phyloP scores from a whole-genome alignment of 1,140 invertebrate species.

The Drosophila funebris region DNA sequence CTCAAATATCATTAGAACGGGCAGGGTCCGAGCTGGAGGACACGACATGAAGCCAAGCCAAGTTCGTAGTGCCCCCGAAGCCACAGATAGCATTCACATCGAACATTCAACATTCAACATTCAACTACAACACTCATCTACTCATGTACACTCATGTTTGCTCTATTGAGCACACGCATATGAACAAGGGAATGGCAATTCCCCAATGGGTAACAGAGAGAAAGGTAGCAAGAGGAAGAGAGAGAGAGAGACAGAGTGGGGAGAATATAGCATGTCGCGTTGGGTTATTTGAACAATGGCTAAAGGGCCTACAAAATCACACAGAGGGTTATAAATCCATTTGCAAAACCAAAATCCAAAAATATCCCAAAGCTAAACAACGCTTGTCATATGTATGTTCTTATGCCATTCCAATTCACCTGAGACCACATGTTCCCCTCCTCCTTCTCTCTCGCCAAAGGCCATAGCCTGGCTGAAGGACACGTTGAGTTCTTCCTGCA shows the following conservation, averaged over 20 bases:
- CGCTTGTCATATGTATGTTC: not conserved
- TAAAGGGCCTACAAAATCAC: slow-evolving; percentile 80
- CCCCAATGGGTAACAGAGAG: not conserved
- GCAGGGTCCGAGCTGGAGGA: slow-evolving; percentile 26
- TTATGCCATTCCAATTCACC: slow-evolving; percentile 2
- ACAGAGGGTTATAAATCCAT: slow-evolving; percentile 80
- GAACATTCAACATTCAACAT: slow-evolving; percentile 3
- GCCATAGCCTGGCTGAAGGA: too few relatives aligned
- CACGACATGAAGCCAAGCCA: slow-evolving; percentile 17
- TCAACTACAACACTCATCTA: not conserved
- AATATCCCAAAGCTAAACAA: slow-evolving; percentile 79
- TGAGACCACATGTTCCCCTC: not conserved
- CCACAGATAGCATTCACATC: slow-evolving; percentile 22
- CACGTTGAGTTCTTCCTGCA: not conserved
- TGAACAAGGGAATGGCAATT: slow-evolving; percentile 27
- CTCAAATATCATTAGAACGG: slow-evolving; percentile 76
- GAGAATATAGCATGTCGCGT: slow-evolving; percentile 28
- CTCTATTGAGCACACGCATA: slow-evolving; percentile 45
- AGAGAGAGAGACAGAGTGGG: not conserved
- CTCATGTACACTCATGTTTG: slow-evolving; percentile 17
- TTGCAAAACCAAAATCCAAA: slow-evolving; percentile 81
- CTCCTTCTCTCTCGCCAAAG: not conserved
- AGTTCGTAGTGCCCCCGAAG: slow-evolving; percentile 19
- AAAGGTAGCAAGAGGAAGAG: too few relatives aligned
- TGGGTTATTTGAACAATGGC: slow-evolving; percentile 77